Evolutionary conservation across 37 sponge, comb jelly and placozoan species (phyloP), one percentile per base, ranked within the genome.

Genomic region (Geodia barretti): DNA sequence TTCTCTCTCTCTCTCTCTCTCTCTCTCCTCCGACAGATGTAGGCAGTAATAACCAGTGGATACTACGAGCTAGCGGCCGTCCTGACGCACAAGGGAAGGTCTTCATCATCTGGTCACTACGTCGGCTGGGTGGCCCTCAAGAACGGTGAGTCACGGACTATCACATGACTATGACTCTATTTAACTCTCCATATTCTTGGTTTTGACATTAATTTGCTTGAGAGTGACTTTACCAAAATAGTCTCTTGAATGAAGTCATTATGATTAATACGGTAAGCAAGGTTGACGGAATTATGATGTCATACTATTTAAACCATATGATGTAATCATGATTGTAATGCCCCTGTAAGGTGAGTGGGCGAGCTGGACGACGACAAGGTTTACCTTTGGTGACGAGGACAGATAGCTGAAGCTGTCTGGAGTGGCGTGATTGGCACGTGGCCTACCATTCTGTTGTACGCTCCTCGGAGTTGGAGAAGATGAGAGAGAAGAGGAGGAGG

Each of bases 381-480:
- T n/a, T 23, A 74, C 88, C 36, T 17, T 84, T 14, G 93, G 96
- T 21, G 71, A 70, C 19, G 93, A 94, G n/a, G 99, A 96, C 38
- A 95, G 92, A 0, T 70, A 96, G 31, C 80, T 94, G 37, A 98
- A 98, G 73, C 89, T 98, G 8, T 94, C 95, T 59, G 99, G 99
- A 38, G 99, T n/a, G 99, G 62, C 97, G 98, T 68, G 99, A 98
- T 74, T 94, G 97, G 95, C 99, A 98, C 62, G 90, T 84, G 19
- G 99, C 99, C 9, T 98, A 98, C 69, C n/a, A 91, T 96, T 33
- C 84, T 98, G 4, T 75, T 98, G 40, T 98, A 98, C 67, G 94
- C 74, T 20, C 92, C 95, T 31, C 72, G 75, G 39, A 68, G 30
- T 70, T 94, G 0, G 87, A 81, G 39, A 83, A 86, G 64, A 31